Conservation (phyloP, 1,140 invertebrate species). For the Cyrtorhinus lividipennis region DNA sequence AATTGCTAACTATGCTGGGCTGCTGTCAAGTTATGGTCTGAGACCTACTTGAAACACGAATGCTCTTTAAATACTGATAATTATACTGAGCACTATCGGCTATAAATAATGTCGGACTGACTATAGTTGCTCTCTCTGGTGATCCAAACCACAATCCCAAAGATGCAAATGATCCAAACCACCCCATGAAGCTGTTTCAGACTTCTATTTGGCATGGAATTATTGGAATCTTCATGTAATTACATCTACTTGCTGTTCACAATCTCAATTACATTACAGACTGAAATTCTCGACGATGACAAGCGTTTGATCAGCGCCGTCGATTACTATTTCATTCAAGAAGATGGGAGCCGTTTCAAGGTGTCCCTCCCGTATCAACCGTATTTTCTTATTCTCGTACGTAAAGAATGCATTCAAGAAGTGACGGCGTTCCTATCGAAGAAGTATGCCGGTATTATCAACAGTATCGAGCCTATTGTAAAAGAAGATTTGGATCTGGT, state of each 20-base stretch:
- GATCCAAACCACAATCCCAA: too few species aligned
- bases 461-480: conserved; percentile 59
- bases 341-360: conserved; percentile 91
- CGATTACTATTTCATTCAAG: conserved; percentile 95
- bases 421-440: conserved; percentile 76
- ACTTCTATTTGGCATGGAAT: background rate
- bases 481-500: conserved; percentile 98
- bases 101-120: too few species aligned
- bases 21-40: too few species aligned
- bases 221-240: background rate
- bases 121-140: too few species aligned
- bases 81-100: too few species aligned
- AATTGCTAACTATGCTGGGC: too few species aligned
- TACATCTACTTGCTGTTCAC: background rate
- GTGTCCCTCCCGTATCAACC: conserved; percentile 80
- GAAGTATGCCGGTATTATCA: conserved; percentile 68
- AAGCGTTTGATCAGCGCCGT: conserved; percentile 82
- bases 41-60: too few species aligned
- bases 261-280: conserved; percentile 56
- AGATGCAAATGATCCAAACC: background rate
- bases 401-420: conserved; percentile 66
- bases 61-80: too few species aligned
- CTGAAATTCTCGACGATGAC: conserved; percentile 90
- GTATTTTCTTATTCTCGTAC: conserved; percentile 82
- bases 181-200: background rate